phyloP scores from a whole-genome alignment of 1,140 invertebrate genomes.

The Cydia splendana region DNA sequence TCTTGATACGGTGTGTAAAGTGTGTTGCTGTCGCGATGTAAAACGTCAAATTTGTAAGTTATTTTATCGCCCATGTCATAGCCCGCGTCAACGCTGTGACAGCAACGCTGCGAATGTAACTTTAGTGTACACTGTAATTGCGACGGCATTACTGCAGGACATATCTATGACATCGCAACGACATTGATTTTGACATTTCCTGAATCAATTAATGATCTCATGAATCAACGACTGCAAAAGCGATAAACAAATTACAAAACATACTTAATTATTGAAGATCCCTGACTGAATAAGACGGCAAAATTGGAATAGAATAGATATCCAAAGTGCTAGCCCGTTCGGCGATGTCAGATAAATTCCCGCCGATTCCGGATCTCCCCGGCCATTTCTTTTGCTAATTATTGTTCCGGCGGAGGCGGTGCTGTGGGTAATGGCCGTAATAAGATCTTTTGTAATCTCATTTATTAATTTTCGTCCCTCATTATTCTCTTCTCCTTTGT shows the following conservation, averaged over 20 bases:
- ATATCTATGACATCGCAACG: too few relatives aligned
- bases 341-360: slow-evolving; percentile 43
- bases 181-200: too few relatives aligned
- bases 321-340: slow-evolving; percentile 31
- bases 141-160: too few relatives aligned
- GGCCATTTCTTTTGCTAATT: slow-evolving; percentile 58
- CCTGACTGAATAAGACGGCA: slow-evolving; percentile 37
- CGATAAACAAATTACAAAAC: background rate
- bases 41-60: too few relatives aligned
- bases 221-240: background rate
- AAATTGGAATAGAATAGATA: slow-evolving; percentile 32
- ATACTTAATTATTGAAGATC: slow-evolving; percentile 27
- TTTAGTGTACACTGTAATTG: too few relatives aligned
- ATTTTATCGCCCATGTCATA: too few relatives aligned
- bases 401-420: slow-evolving; percentile 50
- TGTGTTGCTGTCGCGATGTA: too few relatives aligned
- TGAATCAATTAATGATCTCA: background rate
- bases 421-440: slow-evolving; percentile 59
- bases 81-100: too few relatives aligned
- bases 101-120: too few relatives aligned
- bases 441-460: slow-evolving; percentile 67
- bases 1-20: too few relatives aligned
- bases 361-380: slow-evolving; percentile 44
- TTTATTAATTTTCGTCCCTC: slow-evolving; percentile 68
- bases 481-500: slow-evolving; percentile 52